phyloP scores from a whole-genome alignment of 1,140 invertebrate species.

The Zophobas atratus region DNA sequence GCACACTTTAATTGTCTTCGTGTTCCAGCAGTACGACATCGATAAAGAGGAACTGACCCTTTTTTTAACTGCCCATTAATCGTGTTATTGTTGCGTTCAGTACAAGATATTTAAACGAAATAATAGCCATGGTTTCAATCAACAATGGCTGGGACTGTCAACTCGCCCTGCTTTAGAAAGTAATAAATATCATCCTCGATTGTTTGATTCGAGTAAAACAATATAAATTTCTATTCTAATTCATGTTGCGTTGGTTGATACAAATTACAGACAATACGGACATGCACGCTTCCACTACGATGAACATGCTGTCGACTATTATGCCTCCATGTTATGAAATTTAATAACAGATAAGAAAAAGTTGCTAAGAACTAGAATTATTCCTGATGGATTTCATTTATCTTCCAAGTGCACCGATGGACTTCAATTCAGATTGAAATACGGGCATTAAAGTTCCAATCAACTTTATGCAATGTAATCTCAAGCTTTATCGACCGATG shows the following conservation, averaged over 20 bases:
- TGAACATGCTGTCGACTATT: slow-evolving; percentile 11
- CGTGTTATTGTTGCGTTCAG: slow-evolving; percentile 36
- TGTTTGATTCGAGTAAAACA: slow-evolving; percentile 44
- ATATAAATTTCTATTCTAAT: slow-evolving; percentile 46
- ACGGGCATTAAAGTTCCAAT: no score
- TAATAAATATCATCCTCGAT: slow-evolving; percentile 42
- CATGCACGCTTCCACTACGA: slow-evolving; percentile 30
- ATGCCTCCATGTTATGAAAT: not conserved
- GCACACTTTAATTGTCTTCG: no score
- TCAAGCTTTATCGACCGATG: no score
- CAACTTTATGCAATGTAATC: no score
- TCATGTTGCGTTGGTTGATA: slow-evolving; percentile 44
- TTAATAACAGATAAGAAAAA: no score
- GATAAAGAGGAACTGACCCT: not conserved
- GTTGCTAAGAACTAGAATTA: no score
- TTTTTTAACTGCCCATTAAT: slow-evolving; percentile 24
- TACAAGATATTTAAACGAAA: slow-evolving; percentile 39
- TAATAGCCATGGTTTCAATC: slow-evolving; percentile 39
- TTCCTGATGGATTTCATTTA: no score
- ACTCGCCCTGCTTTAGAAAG: slow-evolving; percentile 35
- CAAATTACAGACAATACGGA: slow-evolving; percentile 44
- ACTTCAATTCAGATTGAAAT: no score
- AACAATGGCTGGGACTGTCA: slow-evolving; percentile 36
- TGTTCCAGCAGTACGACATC: no score
- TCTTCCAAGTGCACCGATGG: no score